Evolutionary conservation across 2,888 invertebrate genomes (phyloP), one percentile per base, ranked within the genome.

Genomic region (Clivina fossor): DNA sequence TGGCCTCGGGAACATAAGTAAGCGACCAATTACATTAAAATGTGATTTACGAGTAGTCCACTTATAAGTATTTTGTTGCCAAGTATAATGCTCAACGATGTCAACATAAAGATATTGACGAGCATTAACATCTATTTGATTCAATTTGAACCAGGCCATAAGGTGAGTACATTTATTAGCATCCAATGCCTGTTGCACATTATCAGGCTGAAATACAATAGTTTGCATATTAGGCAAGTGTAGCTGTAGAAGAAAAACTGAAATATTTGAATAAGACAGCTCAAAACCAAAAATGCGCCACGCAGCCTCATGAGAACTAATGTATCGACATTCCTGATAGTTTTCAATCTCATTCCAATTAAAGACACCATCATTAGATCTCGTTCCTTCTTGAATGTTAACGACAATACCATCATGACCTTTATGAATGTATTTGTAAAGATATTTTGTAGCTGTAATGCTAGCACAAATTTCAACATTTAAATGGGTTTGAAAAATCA

Each of bases 321-420:
- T 13, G 13, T 32, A 32, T 4, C 32, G 32, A 32, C 32, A 32
- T 4, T 32, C 32, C 8, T 32, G 32, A 8, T 32, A 32, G 13
- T 32, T 32, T 4, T 32, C 32, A 4, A 32, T 32, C 32, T 4
- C 32, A 4, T 32, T 13, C 32, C 32, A 32, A 32, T 32, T 3
- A 32, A 32, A 32, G 4, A 32, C 8, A 32, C 32, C 8, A 8
- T n/a, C 8, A 32, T 3, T 8, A 3, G 8, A 32, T 32, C 32
- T 32, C 4, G 32, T 32, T 4, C 32, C 32, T 32, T 32, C 4
- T 3, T 4, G 8, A 32, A 32, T 32, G 4, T 4, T 32, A 11
- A 32, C 3, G 3, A 32, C 8, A 32, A 32, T 32, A 32, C 32
- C 32, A 32, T 32, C 32, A 32, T 32, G 32, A 32, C 32, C 32